Conservation (phyloP, 2,888 invertebrate genomes). For the Uropetala carovei region DNA sequence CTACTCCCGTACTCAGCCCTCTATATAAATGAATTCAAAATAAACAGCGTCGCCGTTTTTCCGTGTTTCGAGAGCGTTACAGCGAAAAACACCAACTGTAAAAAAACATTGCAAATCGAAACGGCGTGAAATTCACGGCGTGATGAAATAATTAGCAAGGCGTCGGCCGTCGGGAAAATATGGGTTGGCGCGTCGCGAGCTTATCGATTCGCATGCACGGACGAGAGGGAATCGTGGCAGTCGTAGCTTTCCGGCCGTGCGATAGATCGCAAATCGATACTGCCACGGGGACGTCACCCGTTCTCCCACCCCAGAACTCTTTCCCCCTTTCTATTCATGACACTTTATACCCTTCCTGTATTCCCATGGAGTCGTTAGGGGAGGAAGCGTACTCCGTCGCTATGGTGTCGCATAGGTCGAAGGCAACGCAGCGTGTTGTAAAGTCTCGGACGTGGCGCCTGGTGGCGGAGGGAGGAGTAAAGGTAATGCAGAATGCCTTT, state of each 20-base stretch:
- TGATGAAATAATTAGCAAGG: not conserved
- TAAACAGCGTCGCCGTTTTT: not conserved
- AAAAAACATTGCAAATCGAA: not conserved
- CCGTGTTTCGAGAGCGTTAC: not conserved
- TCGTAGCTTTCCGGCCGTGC: not conserved
- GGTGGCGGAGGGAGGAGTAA: not conserved
- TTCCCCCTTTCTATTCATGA: not conserved
- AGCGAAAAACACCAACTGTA: not conserved
- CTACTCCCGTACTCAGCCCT: not conserved
- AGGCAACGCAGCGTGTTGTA: not conserved
- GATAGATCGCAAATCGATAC: constrained; percentile 17
- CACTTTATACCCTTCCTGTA: not conserved
- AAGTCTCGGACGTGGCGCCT: not conserved
- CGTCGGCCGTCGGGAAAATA: not conserved
- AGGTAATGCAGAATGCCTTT: not conserved
- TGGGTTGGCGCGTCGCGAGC: not conserved
- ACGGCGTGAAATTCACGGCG: not conserved
- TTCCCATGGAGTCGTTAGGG: not conserved
- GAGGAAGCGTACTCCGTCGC: not conserved
- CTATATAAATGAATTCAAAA: not conserved
- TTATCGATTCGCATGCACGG: not conserved
- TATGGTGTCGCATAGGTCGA: not conserved
- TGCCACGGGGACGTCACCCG: not conserved
- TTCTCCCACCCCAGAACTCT: not conserved
- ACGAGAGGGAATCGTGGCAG: not conserved